Percentiles rank a stretch among this genome's conserved stretches.
Evolutionary conservation across 2,888 invertebrate genomes (phyloP).

Genomic region (Saturnia japonica): DNA sequence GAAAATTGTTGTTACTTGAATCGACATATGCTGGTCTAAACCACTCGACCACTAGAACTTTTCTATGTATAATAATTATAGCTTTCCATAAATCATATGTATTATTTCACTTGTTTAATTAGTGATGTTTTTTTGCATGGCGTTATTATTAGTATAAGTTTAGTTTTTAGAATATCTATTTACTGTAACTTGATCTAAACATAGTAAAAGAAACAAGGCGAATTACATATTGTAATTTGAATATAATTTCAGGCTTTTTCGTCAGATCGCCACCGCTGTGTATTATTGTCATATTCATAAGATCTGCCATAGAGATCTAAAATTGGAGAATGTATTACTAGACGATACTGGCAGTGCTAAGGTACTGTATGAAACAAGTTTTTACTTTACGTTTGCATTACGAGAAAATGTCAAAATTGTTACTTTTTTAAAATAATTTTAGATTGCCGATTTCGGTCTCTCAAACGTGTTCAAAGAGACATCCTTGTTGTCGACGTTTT

Average conservation of each 20-base stretch:
- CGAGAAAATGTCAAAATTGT: conserved; percentile 8
- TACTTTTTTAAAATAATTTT: conserved; percentile 34
- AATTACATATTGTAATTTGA: not conserved
- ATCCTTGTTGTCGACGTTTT: conserved; percentile 93
- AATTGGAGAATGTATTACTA: conserved; percentile 96
- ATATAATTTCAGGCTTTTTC: conserved; percentile 87
- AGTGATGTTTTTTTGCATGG: too few species aligned
- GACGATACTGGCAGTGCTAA: conserved; percentile 97
- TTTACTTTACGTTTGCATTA: conserved; percentile 14
- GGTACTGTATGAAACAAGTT: conserved; percentile 73
- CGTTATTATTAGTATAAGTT: too few species aligned
- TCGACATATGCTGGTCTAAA: too few species aligned
- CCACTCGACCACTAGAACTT: too few species aligned
- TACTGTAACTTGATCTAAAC: not conserved
- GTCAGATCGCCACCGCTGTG: conserved; percentile 97
- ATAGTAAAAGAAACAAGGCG: not conserved
- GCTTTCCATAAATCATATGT: too few species aligned
- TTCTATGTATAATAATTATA: too few species aligned
- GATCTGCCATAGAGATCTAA: conserved; percentile 97
- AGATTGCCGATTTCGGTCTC: conserved; percentile 99
- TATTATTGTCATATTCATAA: conserved; percentile 99
- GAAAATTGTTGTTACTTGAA: too few species aligned
- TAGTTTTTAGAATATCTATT: too few species aligned
- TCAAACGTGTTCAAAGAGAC: conserved; percentile 98
- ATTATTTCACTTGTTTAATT: too few species aligned